Evolutionary conservation across 37 sponge, comb jelly and placozoan genomes (phyloP), one percentile per base, ranked within the genome.

Genomic region (Ianthella basta): DNA sequence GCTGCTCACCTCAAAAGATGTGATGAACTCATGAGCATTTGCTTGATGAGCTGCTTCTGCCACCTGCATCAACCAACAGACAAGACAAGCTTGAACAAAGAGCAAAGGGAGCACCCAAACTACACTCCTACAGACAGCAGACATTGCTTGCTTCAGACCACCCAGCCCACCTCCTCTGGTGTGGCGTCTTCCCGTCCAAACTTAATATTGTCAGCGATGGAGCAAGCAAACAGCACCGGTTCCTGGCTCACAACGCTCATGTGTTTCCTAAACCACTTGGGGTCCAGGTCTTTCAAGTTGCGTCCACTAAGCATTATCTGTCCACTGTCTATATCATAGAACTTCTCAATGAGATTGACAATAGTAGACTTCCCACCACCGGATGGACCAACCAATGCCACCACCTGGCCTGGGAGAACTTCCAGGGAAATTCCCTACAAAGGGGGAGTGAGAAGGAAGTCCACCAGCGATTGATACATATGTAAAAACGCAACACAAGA

Each of bases 321-420:
- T 54, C 96, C 96, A 82, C 55, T 27, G 30, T 74, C 39, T 13
- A 91, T 44, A 30, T 91, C 84, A 83, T 95, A 95, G 84, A 95
- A 95, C 54, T 86, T 87, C 67, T 95, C 96, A 50, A 95, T 92
- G 21, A 95, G 91, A 20, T 85, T 92, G 44, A 95, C 96, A 14
- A 89, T 80, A 19, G 96, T 95, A 15, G 92, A 89, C 82, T 95
- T 95, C 15, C 96, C 96, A 36, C 96, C 96, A 35, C 96, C 96
- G 38, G 92, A 92, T 10, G 92, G 91, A 5, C 96, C 96, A 33
- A 95, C 96, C 68, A 95, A 82, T n/a, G 96, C 96, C 39, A 95
- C 96, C 83, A 95, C 90, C 32, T 91, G 82, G 4, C 96, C 96
- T 2, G 91, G 93, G 13, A 72, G 44, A 25, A 95, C 92, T 5